Conservation (phyloP, 2,888 invertebrate species). For the Capitulum mitella region DNA sequence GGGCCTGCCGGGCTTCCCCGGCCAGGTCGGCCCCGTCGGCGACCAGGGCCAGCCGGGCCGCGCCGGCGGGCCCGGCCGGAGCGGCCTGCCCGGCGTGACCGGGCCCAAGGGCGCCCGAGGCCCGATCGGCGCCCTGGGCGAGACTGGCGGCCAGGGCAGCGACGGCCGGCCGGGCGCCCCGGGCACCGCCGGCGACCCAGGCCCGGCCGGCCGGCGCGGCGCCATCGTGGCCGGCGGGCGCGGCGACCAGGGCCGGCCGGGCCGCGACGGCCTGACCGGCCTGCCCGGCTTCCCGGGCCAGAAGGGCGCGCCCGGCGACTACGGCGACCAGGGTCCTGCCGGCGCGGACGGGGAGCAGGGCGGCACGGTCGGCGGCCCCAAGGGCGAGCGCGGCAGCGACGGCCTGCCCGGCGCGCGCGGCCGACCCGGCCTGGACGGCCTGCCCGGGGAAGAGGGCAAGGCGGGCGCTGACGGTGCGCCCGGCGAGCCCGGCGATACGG, state of each 20-base stretch:
- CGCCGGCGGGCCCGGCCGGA: background rate
- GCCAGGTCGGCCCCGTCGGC: no score
- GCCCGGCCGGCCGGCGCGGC: constrained; percentile 37
- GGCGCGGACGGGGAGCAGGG: background rate
- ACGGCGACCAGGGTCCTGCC: background rate
- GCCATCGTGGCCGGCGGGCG: constrained; percentile 27
- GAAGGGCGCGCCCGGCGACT: constrained; percentile 22
- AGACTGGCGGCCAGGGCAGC: background rate
- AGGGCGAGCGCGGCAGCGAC: background rate
- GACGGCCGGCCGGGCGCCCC: background rate
- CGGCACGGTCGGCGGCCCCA: constrained; percentile 15
- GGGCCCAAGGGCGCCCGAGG: background rate
- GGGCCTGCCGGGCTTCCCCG: background rate
- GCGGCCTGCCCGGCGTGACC: background rate
- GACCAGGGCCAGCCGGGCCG: constrained; percentile 27
- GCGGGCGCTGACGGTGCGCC: constrained; percentile 33
- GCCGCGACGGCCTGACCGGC: constrained; percentile 47
- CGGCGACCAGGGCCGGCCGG: constrained; percentile 27
- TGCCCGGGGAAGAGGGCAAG: constrained; percentile 32
- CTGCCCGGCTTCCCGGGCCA: constrained; percentile 39
- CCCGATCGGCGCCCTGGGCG: background rate
- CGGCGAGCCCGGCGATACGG: constrained; percentile 44
- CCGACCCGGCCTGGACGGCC: constrained; percentile 26
- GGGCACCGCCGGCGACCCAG: constrained; percentile 17
- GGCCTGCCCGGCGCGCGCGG: background rate